phyloP scores from a whole-genome alignment of 2,113 vertebrate genomes.

The Heloderma charlesbogerti region DNA sequence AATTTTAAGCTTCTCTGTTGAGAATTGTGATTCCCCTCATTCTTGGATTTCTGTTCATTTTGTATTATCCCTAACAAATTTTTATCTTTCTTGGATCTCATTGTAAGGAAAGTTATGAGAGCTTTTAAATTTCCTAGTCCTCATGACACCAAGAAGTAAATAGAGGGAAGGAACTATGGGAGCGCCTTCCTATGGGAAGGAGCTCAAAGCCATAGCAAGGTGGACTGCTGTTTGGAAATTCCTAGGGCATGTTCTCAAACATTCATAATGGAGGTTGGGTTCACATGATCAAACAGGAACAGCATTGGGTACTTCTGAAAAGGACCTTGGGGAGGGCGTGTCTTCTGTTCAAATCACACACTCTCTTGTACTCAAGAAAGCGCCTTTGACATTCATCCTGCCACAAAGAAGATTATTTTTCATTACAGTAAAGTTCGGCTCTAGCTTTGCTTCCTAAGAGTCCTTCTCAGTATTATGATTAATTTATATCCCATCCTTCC shows the following conservation, averaged over 20 bases:
- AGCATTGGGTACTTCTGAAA: not conserved
- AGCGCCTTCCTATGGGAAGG: not conserved
- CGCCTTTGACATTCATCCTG: too few species aligned
- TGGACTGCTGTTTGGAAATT: too few species aligned
- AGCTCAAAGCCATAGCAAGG: not conserved
- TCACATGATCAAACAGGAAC: not conserved
- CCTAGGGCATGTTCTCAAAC: not conserved
- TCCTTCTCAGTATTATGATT: too few species aligned
- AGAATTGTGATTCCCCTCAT: constrained; percentile 19
- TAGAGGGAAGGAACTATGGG: too few species aligned
- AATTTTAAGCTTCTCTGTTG: constrained; percentile 1
- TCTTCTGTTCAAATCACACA: not conserved
- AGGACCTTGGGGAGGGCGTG: not conserved
- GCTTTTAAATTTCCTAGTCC: constrained; percentile 2
- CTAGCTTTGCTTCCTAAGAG: too few species aligned
- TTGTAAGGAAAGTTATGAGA: not conserved
- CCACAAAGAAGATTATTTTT: too few species aligned
- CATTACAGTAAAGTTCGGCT: too few species aligned
- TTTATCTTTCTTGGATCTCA: not conserved
- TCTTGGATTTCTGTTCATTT: constrained; percentile 8
- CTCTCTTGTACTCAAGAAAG: not conserved
- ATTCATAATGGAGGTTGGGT: not conserved
- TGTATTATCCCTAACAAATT: not conserved
- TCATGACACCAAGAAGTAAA: not conserved
- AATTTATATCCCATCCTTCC: too few species aligned